Conservation (phyloP, 1,140 invertebrate species). For the Cyclina sinensis region DNA sequence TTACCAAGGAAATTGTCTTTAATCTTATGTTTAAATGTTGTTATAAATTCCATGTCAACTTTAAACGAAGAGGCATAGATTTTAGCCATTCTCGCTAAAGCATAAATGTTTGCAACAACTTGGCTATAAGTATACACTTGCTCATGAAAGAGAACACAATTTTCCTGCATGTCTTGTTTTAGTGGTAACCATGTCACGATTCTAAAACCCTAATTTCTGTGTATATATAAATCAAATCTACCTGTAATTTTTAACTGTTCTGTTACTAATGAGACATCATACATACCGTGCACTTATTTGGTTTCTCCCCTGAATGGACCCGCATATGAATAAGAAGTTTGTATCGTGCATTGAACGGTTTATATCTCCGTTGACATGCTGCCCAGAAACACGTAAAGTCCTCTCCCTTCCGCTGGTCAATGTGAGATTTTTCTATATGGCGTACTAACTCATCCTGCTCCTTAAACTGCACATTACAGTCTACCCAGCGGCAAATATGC, state of each 20-base stretch:
- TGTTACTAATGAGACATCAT: background rate
- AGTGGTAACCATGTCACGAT: too few relatives aligned
- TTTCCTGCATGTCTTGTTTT: too few relatives aligned
- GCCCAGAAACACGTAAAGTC: conserved; percentile 96
- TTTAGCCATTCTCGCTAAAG: too few relatives aligned
- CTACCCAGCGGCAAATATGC: conserved; percentile 92
- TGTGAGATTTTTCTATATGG: conserved; percentile 96
- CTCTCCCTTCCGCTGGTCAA: conserved; percentile 95
- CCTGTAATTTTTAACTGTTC: too few relatives aligned
- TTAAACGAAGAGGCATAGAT: too few relatives aligned
- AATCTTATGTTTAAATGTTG: conserved; percentile 18
- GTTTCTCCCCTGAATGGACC: conserved; percentile 98
- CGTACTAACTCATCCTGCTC: conserved; percentile 93
- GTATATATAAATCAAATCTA: too few relatives aligned
- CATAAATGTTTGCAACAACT: too few relatives aligned
- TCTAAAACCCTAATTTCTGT: too few relatives aligned
- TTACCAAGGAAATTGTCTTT: conserved; percentile 7
- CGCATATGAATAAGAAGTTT: conserved; percentile 98
- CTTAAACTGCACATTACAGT: conserved; percentile 93
- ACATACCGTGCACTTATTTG: conserved; percentile 97
- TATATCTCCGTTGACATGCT: conserved; percentile 93
- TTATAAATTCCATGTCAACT: background rate
- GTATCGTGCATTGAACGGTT: conserved; percentile 98
- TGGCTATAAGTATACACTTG: too few relatives aligned
- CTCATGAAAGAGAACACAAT: too few relatives aligned